Evolutionary conservation across 2,888 invertebrate species (phyloP).

Genomic region (Eristalis arbustorum): DNA sequence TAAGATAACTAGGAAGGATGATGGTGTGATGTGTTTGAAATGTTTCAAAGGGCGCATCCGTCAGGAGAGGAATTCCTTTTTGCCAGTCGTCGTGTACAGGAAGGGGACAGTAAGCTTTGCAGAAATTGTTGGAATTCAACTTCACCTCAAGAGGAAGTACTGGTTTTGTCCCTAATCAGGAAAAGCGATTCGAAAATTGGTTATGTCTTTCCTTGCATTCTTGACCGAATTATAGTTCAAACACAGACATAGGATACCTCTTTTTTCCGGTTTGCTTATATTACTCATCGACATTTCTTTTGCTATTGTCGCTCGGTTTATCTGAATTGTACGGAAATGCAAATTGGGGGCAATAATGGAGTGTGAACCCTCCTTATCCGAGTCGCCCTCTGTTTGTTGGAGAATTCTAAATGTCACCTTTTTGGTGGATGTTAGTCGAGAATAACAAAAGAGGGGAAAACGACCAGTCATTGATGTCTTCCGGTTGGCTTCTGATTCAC

Average conservation of each 20-base stretch:
- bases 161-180: not conserved
- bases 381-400: not conserved
- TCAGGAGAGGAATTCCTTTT: slow-evolving; percentile 36
- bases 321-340: slow-evolving; percentile 47
- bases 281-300: slow-evolving; percentile 28
- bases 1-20: slow-evolving; percentile 24
- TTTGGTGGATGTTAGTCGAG: not conserved
- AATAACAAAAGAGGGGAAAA: not conserved
- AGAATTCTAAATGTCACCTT: not conserved
- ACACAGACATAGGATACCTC: not conserved
- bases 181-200: slow-evolving; percentile 6
- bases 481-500: not conserved
- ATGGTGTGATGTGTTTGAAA: slow-evolving; percentile 14
- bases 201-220: slow-evolving; percentile 3
- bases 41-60: slow-evolving; percentile 46
- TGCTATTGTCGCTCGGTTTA: slow-evolving; percentile 19
- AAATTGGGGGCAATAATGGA: slow-evolving; percentile 45
- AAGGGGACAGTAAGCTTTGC: slow-evolving; percentile 40
- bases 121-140: slow-evolving; percentile 42
- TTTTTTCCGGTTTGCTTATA: not conserved
- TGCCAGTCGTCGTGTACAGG: slow-evolving; percentile 8
- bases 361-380: slow-evolving; percentile 31
- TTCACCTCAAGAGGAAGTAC: slow-evolving; percentile 1
- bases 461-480: not conserved
- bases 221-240: slow-evolving; percentile 35